These are phyloP conservation scores for Pristionchus pacificus DNA, from an alignment of 1,140 invertebrate species.

Conservation along the genomic window DNA sequence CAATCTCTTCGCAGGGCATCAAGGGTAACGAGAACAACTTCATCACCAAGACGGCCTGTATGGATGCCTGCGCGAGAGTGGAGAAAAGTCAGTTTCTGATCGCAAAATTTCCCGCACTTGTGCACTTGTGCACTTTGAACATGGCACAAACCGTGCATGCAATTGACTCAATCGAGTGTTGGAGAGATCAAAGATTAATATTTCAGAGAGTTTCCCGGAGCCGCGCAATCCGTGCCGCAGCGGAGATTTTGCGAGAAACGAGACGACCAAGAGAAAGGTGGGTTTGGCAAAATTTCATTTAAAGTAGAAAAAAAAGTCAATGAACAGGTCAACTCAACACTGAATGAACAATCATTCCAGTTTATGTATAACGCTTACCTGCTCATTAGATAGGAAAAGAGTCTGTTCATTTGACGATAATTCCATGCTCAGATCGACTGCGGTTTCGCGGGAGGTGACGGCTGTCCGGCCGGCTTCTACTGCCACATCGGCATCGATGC, in stretches of 20 bases:
- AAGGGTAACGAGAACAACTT: conserved; percentile 56
- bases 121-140: not conserved
- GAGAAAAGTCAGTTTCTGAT: not conserved
- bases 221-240: conserved; percentile 34
- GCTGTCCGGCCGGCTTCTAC: conserved; percentile 38
- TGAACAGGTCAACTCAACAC: too few relatives aligned
- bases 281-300: too few relatives aligned
- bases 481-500: conserved; percentile 42
- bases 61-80: conserved; percentile 32
- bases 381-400: too few relatives aligned
- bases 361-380: too few relatives aligned
- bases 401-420: too few relatives aligned
- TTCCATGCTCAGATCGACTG: conserved; percentile 25
- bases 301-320: too few relatives aligned
- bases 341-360: too few relatives aligned
- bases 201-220: conserved; percentile 18
- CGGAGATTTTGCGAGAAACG: conserved; percentile 24
- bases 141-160: conserved; percentile 5
- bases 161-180: not conserved
- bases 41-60: conserved; percentile 42
- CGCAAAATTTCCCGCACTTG: not conserved
- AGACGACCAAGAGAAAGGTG: conserved; percentile 7
- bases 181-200: not conserved
- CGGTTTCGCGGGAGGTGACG: conserved; percentile 23
- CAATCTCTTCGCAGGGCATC: conserved; percentile 31